Evolutionary conservation across 2,113 vertebrate genomes (phyloP).

Genomic region (Erythrocebus patas): DNA sequence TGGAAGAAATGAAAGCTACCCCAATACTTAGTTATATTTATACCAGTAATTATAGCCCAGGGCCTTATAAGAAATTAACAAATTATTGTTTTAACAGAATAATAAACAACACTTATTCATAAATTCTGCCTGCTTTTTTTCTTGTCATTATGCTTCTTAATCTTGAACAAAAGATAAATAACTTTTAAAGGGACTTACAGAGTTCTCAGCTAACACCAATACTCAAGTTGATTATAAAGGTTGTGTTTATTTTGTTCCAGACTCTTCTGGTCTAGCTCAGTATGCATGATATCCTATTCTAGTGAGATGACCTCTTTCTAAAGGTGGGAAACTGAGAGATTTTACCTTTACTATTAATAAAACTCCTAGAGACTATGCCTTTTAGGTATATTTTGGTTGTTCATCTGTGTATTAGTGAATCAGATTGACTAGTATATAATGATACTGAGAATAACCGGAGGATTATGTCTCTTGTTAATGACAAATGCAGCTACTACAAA

Average conservation of each 20-base stretch:
- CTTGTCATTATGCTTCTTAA: not conserved
- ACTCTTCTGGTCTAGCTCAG: not conserved
- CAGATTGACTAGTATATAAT: not conserved
- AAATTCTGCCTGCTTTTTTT: not conserved
- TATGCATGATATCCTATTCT: not conserved
- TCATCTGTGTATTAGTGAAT: not conserved
- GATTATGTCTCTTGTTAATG: not conserved
- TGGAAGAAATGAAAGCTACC: not conserved
- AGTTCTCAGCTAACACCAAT: not conserved
- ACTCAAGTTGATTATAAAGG: not conserved
- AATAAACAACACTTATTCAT: not conserved
- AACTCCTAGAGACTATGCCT: not conserved
- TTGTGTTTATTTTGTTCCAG: not conserved
- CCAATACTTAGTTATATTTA: not conserved
- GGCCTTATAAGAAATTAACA: not conserved
- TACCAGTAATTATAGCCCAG: not conserved
- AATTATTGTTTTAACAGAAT: conserved; percentile 25
- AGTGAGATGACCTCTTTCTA: not conserved
- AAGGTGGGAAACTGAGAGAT: not conserved
- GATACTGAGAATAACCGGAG: not conserved
- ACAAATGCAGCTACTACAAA: conserved; percentile 21
- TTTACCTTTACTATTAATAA: not conserved
- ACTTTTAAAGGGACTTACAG: not conserved
- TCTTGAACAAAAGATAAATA: not conserved
- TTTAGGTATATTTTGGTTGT: not conserved